A percentile compares a stretch with the other conserved stretches of the same genome.
phyloP scores from a whole-genome alignment of 92 coral and sea anemone genomes.

The Heteractis magnifica region DNA sequence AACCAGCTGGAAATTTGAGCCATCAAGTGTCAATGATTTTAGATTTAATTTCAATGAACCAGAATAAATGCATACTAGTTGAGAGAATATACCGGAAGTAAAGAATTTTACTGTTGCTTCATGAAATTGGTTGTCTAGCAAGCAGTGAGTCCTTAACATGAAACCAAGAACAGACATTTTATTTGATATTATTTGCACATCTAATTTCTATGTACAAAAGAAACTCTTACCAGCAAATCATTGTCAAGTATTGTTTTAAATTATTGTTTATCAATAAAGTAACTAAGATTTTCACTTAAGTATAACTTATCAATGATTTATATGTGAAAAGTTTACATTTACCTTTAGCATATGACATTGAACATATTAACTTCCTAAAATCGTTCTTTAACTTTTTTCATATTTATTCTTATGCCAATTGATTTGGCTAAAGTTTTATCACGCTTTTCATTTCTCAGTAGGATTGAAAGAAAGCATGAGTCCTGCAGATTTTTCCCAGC shows the following conservation, averaged over 20 bases:
- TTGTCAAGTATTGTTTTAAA: not conserved
- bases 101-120: not conserved
- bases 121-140: not conserved
- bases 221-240: not conserved
- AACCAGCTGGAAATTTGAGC: slow-evolving; percentile 52
- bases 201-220: slow-evolving; percentile 4
- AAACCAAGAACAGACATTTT: not conserved
- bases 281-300: no score
- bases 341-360: no score
- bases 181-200: not conserved
- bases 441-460: no score
- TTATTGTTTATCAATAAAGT: no score
- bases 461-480: no score
- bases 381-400: no score
- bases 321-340: no score
- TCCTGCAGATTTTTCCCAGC: no score
- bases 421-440: no score
- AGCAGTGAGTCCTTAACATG: not conserved
- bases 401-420: no score
- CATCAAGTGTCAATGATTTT: slow-evolving; percentile 50
- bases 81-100: not conserved
- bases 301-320: no score
- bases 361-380: no score
- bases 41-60: slow-evolving; percentile 52
- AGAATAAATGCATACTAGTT: not conserved